Conservation (phyloP, 2,113 vertebrate genomes). For the Pardalotus punctatus region DNA sequence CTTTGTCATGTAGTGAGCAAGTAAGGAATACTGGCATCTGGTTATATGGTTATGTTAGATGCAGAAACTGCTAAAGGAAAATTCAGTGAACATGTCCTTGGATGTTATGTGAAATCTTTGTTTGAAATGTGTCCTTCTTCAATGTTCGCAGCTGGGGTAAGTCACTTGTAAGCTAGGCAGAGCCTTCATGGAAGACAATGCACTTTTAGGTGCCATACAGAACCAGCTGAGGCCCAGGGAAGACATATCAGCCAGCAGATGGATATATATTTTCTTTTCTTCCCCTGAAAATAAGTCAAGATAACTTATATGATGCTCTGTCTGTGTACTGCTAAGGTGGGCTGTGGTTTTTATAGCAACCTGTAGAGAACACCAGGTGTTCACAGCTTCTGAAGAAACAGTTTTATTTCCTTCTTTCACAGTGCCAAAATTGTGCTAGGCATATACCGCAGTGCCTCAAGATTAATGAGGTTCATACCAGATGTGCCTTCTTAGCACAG, state of each 20-base stretch:
- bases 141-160: background rate
- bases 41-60: background rate
- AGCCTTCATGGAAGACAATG: background rate
- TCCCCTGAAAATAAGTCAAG: background rate
- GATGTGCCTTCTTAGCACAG: background rate
- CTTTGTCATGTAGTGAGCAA: background rate
- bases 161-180: background rate
- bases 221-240: background rate
- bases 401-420: conserved; percentile 5
- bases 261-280: background rate
- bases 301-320: background rate
- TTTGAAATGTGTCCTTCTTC: background rate
- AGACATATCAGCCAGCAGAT: background rate
- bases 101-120: background rate
- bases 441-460: background rate
- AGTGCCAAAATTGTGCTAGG: background rate
- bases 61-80: background rate
- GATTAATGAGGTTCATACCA: conserved; percentile 18
- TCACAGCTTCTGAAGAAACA: background rate
- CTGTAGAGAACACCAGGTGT: background rate
- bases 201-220: background rate
- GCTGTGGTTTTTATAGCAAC: background rate
- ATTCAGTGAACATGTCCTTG: background rate
- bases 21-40: background rate
- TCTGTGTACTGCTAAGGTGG: background rate